Evolutionary conservation across 2,888 invertebrate species (phyloP).

Genomic region (Anodontia alba): DNA sequence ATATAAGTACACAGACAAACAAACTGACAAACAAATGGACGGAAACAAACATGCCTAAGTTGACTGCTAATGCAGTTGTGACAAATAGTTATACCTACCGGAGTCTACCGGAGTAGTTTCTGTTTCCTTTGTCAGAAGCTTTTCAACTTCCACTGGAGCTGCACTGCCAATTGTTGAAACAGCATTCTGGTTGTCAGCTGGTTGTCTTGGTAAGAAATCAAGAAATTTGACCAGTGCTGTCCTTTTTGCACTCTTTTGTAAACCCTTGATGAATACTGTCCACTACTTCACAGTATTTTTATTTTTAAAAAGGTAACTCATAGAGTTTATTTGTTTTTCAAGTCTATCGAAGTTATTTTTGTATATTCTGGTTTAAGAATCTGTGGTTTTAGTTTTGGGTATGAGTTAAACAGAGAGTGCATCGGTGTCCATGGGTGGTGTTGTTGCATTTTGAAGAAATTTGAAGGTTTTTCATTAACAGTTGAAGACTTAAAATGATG

Average conservation of each 20-base stretch:
- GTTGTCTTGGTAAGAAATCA: not conserved
- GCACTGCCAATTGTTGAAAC: not conserved
- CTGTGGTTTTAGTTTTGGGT: not conserved
- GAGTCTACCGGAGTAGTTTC: not conserved
- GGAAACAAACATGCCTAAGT: too few species aligned
- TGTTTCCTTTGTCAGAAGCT: not conserved
- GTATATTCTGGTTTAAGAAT: slow-evolving; percentile 7
- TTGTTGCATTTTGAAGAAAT: not conserved
- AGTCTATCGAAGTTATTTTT: not conserved
- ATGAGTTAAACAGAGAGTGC: not conserved
- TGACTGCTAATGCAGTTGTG: too few species aligned
- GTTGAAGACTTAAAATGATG: slow-evolving; percentile 1
- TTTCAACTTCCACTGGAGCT: not conserved
- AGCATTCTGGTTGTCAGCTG: not conserved
- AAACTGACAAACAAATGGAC: too few species aligned
- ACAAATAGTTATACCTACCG: too few species aligned
- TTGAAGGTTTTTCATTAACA: not conserved
- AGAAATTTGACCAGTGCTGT: not conserved
- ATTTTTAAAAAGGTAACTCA: not conserved
- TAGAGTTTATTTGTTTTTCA: not conserved
- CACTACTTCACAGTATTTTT: not conserved
- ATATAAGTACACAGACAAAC: too few species aligned
- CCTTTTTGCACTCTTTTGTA: not conserved
- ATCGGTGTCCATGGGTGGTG: not conserved
- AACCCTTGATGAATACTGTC: not conserved